Base-by-base conservation (phyloP, 2,888 invertebrate species). In the Emmelina monodactyla region DNA sequence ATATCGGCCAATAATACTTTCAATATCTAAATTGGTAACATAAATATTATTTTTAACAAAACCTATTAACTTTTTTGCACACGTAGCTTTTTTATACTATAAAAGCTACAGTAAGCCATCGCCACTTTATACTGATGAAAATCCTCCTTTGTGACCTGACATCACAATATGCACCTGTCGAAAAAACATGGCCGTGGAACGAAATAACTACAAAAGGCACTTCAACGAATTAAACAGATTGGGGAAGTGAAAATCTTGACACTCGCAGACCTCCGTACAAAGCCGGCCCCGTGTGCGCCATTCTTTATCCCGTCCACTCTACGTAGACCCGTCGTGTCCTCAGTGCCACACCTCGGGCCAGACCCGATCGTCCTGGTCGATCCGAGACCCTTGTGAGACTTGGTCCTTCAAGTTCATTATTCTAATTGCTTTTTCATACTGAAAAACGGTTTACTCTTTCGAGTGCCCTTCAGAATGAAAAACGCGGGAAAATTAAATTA, bases 401-500 rank as follows among this genome's bases (percentile, higher is more conserved):
- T 55, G 51, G 53, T 48, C 51, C 64, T 68, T 69, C 58, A 66
- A 63, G 62, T 70, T 75, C 72, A 76, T 76, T 76, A 76, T 75
- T 59, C 60, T 62, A 63, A 63, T 62, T 63, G 63, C 58, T 62
- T 61, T 56, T 71, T 69, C 67, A 68, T 67, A 65, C 55, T 52
- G 53, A 60, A 58, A 53, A 62, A 67, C 56, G 62, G 63, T 65
- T 61, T 62, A 60, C 59, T 61, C 57, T 62, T 62, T 65, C 61
- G 53, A 76, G 76, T 57, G 62, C 57, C 58, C 58, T 66, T 62
- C 58, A 62, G 59, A 57, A 59, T 58, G 55, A 59, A 67, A 67
- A 60, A 66, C 67, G 63, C 56, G 68, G 58, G 67, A 62, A 71
- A 70, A 75, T 75, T 73, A 66, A 69, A 73, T 76, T 69, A 72